phyloP scores from a whole-genome alignment of 2,888 invertebrate species.

The Baronia brevicornis region DNA sequence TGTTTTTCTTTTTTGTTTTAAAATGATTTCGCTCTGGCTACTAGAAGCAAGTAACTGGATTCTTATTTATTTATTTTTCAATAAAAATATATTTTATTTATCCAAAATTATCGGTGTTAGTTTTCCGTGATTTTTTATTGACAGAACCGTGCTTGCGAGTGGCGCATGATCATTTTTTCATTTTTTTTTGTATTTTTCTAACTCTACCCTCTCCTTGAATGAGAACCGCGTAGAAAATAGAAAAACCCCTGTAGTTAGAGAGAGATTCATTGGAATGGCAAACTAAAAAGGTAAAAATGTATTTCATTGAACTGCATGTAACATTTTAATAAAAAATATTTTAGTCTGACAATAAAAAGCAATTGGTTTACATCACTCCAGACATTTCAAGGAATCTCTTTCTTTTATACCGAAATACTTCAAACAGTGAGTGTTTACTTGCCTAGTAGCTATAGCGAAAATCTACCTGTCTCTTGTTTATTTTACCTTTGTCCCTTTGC shows the following conservation, averaged over 20 bases:
- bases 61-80: conserved; percentile 35
- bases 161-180: conserved; percentile 44
- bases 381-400: conserved; percentile 67
- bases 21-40: conserved; percentile 73
- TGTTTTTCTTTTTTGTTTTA: conserved; percentile 37
- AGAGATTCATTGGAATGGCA: conserved; percentile 67
- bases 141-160: conserved; percentile 49
- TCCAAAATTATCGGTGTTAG: conserved; percentile 54
- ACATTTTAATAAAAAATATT: too few species aligned
- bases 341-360: too few species aligned
- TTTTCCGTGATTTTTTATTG: conserved; percentile 31
- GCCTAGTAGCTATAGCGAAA: conserved; percentile 74
- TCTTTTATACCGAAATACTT: conserved; percentile 31
- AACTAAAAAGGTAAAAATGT: too few species aligned
- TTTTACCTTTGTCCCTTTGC: conserved; percentile 50
- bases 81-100: conserved; percentile 24
- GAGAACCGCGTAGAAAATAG: conserved; percentile 53
- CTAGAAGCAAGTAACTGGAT: conserved; percentile 72
- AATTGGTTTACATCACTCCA: conserved; percentile 4
- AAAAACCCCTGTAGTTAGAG: conserved; percentile 54
- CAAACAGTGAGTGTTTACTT: conserved; percentile 59
- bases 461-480: conserved; percentile 51
- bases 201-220: conserved; percentile 50
- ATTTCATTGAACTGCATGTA: conserved; percentile 5
- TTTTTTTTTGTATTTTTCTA: conserved; percentile 28